These are phyloP conservation scores for Parazoanthus swiftii DNA, from an alignment of 92 coral and sea anemone genomes.

Conservation along the genomic window DNA sequence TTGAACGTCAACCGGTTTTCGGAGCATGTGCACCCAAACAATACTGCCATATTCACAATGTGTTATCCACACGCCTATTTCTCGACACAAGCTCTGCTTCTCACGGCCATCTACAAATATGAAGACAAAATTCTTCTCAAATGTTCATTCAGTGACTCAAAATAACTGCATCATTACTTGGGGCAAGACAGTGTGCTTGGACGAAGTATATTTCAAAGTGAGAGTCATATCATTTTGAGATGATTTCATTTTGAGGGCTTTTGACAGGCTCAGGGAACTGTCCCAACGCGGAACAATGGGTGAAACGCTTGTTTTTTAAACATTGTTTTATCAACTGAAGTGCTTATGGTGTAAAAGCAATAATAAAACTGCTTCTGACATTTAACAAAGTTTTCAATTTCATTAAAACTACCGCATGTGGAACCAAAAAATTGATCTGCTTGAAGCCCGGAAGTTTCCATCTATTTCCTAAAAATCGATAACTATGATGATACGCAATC, in stretches of 20 bases:
- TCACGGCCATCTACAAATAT: constrained; percentile 12
- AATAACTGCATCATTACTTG: neutral
- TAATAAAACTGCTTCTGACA: constrained; percentile 23
- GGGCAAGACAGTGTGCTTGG: neutral
- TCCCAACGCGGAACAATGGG: constrained; percentile 15
- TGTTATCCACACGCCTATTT: neutral
- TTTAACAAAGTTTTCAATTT: constrained; percentile 28
- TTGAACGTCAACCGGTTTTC: constrained; percentile 5
- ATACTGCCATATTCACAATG: constrained; percentile 30
- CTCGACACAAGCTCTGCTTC: constrained; percentile 10
- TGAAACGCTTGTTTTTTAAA: neutral
- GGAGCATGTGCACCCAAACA: constrained; percentile 33
- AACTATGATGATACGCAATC: neutral
- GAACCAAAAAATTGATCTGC: neutral
- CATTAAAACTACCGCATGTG: constrained; percentile 12
- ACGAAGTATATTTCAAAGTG: neutral
- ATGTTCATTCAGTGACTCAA: neutral
- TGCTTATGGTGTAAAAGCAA: constrained; percentile 26
- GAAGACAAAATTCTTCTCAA: neutral
- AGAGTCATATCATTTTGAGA: constrained; percentile 23
- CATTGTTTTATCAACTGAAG: constrained; percentile 33
- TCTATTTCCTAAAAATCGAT: constrained; percentile 7
- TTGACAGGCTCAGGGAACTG: constrained; percentile 43
- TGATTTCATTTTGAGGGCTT: constrained; percentile 14
- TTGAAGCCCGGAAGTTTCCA: constrained; percentile 24